Evolutionary conservation across 1,140 invertebrate species (phyloP), one percentile per base, ranked within the genome.

Genomic region (Vanessa atalanta): DNA sequence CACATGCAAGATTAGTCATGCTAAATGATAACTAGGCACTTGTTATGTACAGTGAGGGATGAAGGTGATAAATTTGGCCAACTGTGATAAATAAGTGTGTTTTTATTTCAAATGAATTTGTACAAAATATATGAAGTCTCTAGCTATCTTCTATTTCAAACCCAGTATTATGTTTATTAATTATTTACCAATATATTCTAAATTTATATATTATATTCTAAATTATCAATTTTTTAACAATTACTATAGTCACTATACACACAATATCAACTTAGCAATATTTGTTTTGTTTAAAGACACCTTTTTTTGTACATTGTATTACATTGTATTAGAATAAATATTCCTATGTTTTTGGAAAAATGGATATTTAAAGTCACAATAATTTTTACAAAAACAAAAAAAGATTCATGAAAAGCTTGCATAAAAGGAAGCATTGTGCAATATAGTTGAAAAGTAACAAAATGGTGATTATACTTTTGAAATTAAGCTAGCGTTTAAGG

Each of bases 1-100:
- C 67, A 70, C 77, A 78, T 78, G 77, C 77, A 78, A 77, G 55
- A 81, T 75, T 80, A 80, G 72, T 81, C 79, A 81, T 81, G 79
- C 79, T 73, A 53, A 65, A 73, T 73, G 70, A 65, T 66, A 71
- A 60, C 76, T 74, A 78, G 55, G 72, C 55, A 68, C 55, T 61
- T 67, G 70, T 78, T 74, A 74, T 63, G 48, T 55, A 78, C 68
- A 76, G 53, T 57, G n/a, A n/a, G 15, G 3, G 50, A 72, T 61
- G n/a, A 64, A 12, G 50, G 43, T 31, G 13, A 14, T 31, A 48
- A 43, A 43, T 43, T 43, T 43, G 26, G n/a, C n/a, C 50, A 53
- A 64, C 11, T 48, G 20, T 26, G 20, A 15, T 61, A 13, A 14
- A 31, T 31, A 60, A 8, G 11, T 47, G 37, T 65, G 31, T 37